These are phyloP conservation scores for Trochalopteron elliotii DNA, from an alignment of 2,113 vertebrate species.

Conservation along the genomic window DNA sequence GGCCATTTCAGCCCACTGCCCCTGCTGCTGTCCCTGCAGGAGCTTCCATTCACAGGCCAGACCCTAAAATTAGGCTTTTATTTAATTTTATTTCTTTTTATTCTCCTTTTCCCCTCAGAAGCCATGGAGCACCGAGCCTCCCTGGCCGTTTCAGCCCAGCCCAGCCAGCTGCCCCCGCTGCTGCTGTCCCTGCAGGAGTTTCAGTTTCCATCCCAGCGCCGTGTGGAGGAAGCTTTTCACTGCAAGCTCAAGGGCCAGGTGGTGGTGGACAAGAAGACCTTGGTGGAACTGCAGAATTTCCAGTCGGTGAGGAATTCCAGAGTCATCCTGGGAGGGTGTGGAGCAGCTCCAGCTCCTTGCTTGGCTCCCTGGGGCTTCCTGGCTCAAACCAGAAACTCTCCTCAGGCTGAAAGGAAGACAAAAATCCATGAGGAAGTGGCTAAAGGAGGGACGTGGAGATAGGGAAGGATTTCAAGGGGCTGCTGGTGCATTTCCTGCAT, in stretches of 20 bases:
- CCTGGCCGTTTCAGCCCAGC: accelerated
- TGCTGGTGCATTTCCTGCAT: not conserved
- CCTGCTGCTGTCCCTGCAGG: constrained; percentile 72
- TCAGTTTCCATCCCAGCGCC: constrained; percentile 64
- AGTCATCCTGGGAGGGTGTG: not conserved
- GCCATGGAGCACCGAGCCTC: not conserved
- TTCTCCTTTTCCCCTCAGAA: not conserved
- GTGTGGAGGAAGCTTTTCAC: constrained; percentile 88
- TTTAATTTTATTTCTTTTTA: not conserved
- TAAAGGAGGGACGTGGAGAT: too few relatives aligned
- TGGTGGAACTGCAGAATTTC: constrained; percentile 92
- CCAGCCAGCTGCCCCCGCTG: not conserved
- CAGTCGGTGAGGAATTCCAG: constrained; percentile 80
- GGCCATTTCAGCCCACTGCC: not conserved
- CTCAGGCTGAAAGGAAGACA: not conserved
- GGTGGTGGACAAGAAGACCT: constrained; percentile 87
- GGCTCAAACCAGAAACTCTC: not conserved
- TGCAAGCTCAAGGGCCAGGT: constrained; percentile 87
- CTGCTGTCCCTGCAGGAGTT: constrained; percentile 75
- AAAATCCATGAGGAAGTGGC: not conserved
- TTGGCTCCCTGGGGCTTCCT: not conserved
- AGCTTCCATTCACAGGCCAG: constrained; percentile 27
- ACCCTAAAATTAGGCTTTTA: not conserved
- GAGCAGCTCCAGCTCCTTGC: not conserved
- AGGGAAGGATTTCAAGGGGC: not conserved